phyloP scores from a whole-genome alignment of 2,113 vertebrate genomes.

The Daphoenositta chrysoptera region DNA sequence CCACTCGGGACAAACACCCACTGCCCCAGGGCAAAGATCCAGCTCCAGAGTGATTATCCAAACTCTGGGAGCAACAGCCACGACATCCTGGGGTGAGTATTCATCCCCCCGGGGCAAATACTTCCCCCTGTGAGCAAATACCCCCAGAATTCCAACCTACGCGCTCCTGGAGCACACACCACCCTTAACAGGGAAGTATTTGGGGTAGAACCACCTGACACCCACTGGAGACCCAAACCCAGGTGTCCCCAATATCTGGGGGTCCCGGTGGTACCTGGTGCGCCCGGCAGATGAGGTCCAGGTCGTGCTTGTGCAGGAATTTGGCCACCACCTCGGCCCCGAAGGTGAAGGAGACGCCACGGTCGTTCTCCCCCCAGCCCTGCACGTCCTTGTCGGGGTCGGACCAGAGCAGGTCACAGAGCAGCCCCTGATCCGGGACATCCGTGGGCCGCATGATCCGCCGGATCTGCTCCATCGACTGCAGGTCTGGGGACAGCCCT shows the following conservation, averaged over 20 bases:
- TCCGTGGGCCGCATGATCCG: constrained; percentile 96
- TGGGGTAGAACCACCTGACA: not conserved
- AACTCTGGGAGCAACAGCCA: not conserved
- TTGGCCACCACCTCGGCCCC: constrained; percentile 95
- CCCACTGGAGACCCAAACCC: not conserved
- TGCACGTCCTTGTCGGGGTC: constrained; percentile 96
- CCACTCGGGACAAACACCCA: not conserved
- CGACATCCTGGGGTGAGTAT: not conserved
- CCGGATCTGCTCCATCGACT: constrained; percentile 97
- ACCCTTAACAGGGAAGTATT: not conserved
- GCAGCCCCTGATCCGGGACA: constrained; percentile 93
- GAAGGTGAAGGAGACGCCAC: constrained; percentile 94
- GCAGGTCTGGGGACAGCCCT: constrained; percentile 92
- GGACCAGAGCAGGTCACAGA: constrained; percentile 94
- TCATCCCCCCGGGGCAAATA: not conserved
- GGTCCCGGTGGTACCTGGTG: constrained; percentile 81
- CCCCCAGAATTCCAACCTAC: too few species aligned
- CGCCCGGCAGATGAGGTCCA: constrained; percentile 95
- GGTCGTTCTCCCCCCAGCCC: constrained; percentile 96
- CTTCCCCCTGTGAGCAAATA: not conserved
- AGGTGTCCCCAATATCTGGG: accelerated
- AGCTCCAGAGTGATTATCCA: not conserved
- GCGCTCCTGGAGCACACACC: not conserved
- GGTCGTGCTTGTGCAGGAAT: constrained; percentile 95
- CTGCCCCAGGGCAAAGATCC: not conserved